Evolutionary conservation across 1,140 invertebrate genomes (phyloP), one percentile per base, ranked within the genome.

Genomic region (Drosophila nebulosa): DNA sequence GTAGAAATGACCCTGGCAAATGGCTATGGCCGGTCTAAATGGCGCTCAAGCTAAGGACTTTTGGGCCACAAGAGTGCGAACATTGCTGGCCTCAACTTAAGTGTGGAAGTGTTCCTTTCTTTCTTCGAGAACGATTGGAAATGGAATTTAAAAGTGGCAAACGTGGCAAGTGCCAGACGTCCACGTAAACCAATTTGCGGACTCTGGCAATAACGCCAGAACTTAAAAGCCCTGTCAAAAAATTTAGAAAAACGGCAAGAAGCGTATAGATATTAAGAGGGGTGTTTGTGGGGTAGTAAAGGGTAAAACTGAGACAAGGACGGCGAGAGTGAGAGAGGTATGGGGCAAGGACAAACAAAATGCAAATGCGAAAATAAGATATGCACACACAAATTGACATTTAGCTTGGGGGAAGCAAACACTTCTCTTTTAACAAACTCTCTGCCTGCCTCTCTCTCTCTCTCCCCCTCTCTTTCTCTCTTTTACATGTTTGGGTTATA

Each of bases 171-270:
- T 7, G 30, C 50, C 46, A 46, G 58, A 53, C 58, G 58, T n/a
- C 72, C 73, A 75, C 65, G 72, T 75, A 75, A 63, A 75, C 60
- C 65, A 76, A 76, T 70, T 76, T 76, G 59, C 60, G 30, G 24
- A 9, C 65, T 59, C 69, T 66, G 76, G 73, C 74, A 76, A 77
- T 32, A 58, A 69, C 64, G 65, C 55, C 46, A 27, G 32, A 36
- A 61, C 74, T 76, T 76, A 76, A 76, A 76, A 76, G 73, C 65
- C 65, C 58, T 76, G 74, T 76, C 74, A 69, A 63, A 59, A 36
- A 61, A 57, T 51, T 22, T 18, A 55, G 62, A 22, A 22, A 60
- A n/a, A n/a, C n/a, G n/a, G n/a, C n/a, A n/a, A n/a, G n/a, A n/a
- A n/a, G n/a, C n/a, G n/a, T n/a, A n/a, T n/a, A n/a, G n/a, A n/a